A percentile compares a stretch with the other conserved stretches of the same genome.
Conservation (phyloP, 2,113 vertebrate genomes). For the Heptranchias perlo region DNA sequence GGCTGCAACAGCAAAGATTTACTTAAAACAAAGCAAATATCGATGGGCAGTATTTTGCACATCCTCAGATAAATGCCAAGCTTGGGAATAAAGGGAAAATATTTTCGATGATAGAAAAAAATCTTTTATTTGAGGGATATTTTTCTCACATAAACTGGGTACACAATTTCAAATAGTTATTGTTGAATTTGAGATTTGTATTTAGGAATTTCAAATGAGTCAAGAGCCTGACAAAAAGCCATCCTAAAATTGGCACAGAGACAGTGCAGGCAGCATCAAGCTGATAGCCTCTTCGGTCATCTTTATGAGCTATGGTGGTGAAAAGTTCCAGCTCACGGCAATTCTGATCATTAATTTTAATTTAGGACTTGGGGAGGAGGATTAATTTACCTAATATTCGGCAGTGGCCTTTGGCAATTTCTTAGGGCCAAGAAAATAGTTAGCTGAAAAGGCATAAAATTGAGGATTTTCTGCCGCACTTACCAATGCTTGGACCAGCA, state of each 20-base stretch:
- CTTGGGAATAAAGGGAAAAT: background rate
- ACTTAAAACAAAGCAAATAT: background rate
- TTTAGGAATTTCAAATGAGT: too few relatives aligned
- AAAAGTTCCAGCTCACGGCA: background rate
- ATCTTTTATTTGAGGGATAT: too few relatives aligned
- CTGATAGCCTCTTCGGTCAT: background rate
- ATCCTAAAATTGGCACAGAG: background rate
- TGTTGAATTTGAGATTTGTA: background rate
- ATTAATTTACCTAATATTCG: background rate
- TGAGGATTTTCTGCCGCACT: too few relatives aligned
- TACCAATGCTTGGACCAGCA: background rate
- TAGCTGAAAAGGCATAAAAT: background rate
- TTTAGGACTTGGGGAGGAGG: background rate
- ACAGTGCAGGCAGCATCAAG: background rate
- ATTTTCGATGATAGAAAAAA: too few relatives aligned
- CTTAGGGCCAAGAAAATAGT: background rate
- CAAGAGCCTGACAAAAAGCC: background rate
- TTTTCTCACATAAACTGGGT: background rate
- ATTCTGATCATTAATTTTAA: background rate
- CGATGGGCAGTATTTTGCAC: background rate
- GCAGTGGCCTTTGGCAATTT: background rate
- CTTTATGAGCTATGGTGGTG: background rate
- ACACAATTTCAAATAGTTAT: background rate
- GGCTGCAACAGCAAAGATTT: background rate
- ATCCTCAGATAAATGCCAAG: background rate